Percentiles rank a stretch among this genome's conserved stretches.
These are phyloP conservation scores for Hydrozoanthus tunicans DNA, from an alignment of 64 coral and sea anemone genomes.

Conservation along the genomic window DNA sequence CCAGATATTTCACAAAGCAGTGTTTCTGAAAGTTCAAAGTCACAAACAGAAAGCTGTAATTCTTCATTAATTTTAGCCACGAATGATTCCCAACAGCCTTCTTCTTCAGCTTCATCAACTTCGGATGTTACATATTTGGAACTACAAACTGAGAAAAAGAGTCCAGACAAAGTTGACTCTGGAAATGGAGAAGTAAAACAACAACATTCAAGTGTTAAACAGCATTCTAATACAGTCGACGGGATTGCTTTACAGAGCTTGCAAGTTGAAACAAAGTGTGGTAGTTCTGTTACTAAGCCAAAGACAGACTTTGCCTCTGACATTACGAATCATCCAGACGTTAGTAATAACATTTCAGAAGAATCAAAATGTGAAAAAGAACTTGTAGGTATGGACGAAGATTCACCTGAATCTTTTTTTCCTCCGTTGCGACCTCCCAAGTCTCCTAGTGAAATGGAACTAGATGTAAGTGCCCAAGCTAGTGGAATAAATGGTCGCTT, in stretches of 20 bases:
- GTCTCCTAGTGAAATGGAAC: conserved; percentile 61
- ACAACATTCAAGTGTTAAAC: neutral
- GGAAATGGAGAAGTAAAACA: conserved; percentile 18
- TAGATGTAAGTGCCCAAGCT: conserved; percentile 77
- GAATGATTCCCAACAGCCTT: conserved; percentile 6
- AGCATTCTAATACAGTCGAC: neutral
- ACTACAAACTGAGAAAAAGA: neutral
- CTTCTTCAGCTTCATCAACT: neutral
- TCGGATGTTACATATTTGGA: neutral
- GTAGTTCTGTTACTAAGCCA: neutral
- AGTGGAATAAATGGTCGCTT: conserved; percentile 92
- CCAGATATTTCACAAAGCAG: neutral
- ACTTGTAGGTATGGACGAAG: conserved; percentile 52
- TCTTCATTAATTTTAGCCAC: neutral
- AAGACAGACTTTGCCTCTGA: neutral
- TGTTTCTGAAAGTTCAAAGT: conserved; percentile 11
- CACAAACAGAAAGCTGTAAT: neutral
- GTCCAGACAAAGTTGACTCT: neutral
- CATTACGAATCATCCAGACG: neutral
- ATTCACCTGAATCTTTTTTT: neutral
- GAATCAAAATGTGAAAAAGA: conserved; percentile 4
- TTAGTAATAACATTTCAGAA: neutral
- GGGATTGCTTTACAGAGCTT: neutral
- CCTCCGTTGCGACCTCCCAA: conserved; percentile 32
- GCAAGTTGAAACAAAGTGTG: neutral